Evolutionary conservation across 64 coral and sea anemone species (phyloP), one percentile per base, ranked within the genome.

Genomic region (Hydrozoanthus tunicans): DNA sequence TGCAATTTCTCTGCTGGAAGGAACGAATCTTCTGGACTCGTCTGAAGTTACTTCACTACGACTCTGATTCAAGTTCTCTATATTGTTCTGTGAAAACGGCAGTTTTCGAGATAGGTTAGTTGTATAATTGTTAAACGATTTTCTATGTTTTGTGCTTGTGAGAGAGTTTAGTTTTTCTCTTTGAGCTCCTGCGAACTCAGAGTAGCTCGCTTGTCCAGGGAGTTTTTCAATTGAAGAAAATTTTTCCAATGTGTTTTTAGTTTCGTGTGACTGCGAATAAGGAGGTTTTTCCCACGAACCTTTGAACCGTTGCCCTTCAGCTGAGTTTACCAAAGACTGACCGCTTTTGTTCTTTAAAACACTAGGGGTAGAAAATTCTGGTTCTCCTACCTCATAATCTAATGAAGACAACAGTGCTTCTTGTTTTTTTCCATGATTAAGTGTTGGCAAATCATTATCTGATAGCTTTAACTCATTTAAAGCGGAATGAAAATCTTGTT

Each of bases 381-480:
- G 84, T 1, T 75, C 69, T 12, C 55, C 84, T 74, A 88, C 68
- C 27, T 75, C 70, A 73, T 74, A 74, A 51, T 88, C 84, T 70
- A 88, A 7, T 59, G 55, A 23, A 51, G 69, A 88, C 10, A 88
- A 59, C 43, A 55, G 57, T 57, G 84, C 84, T 62, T 88, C 84
- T 61, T 88, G 84, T 73, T 88, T 88, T 51, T 88, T 88, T n/a
- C 68, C 68, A 88, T 88, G 84, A 73, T 88, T 88, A 88, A 88
- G 84, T 51, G 84, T 75, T 61, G 84, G 84, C 12, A 88, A 73
- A 59, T 88, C 68, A 11, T 75, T 74, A 58, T 88, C 84, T 51
- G 23, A 23, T 75, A 75, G 3, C 23, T 75, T 73, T 70, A 83
- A 83, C 26, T 67, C 32, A 68, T 55, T 65, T 54, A 83, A 83